Base-by-base conservation (phyloP, 2,888 invertebrate genomes). In the Stenoptilia bipunctidactyla region DNA sequence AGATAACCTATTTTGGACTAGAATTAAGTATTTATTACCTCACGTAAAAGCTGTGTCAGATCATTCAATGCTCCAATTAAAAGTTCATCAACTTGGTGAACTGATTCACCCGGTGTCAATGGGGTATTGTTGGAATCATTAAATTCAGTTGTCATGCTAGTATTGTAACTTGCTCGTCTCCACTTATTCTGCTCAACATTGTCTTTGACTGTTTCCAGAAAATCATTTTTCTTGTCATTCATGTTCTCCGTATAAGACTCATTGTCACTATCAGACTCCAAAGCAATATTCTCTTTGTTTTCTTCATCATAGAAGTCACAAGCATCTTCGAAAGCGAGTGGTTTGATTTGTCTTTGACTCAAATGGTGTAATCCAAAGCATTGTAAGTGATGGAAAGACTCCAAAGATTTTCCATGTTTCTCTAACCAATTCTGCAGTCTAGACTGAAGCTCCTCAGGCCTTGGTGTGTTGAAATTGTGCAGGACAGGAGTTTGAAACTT, bases 371-470 rank as follows among this genome's bases (percentile, higher is more conserved):
- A 48, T 1, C 82, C 85, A 27, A 87, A 87, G 50, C 86, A 87
- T 53, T 85, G 85, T 25, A 87, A 58, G 52, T 87, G 86, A 10
- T 82, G 83, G 49, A 74, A 87, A 0, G 75, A 66, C 36, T 75
- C 66, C 0, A 85, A 36, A 0, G 79, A 71, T 48, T 86, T 86
- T 0, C 86, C 86, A 12, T 71, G 61, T 43, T 83, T 84, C 34
- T 72, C 61, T 4, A 88, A 56, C 88, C 88, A 88, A 1, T 70
- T 62, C 37, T 77, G 75, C 12, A 88, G 52, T 39, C 75, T 61
- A 0, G 58, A 44, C 43, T 75, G 76, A 13, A 86, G 40, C 40
- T 86, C 85, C 13, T 68, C 68, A 0, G 71, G 70, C 35, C 50
- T 64, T 0, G 83, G 83, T 1, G 82, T 79, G 40, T 76, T 79